phyloP scores from a whole-genome alignment of 2,797 vertebrate genomes.

The Sebastes cheni region DNA sequence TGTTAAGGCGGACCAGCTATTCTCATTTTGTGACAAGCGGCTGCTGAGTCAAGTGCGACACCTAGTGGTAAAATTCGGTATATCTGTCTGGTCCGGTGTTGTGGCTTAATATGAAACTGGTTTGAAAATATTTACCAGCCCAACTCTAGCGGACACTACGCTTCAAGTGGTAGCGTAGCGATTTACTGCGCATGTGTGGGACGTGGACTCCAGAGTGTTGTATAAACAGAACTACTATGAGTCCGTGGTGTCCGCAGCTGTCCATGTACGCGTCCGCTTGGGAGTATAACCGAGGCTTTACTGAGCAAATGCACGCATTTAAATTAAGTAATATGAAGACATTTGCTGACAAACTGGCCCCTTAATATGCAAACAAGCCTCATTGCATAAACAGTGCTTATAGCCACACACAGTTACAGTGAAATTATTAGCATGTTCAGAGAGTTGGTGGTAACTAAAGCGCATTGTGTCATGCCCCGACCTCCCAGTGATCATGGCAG shows the following conservation, averaged over 20 bases:
- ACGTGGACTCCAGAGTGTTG: fast-evolving
- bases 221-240: no score
- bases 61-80: no score
- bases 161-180: no score
- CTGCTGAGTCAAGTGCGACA: no score
- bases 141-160: fast-evolving
- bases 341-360: fast-evolving
- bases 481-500: background rate
- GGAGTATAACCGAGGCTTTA: background rate
- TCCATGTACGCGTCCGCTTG: no score
- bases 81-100: no score
- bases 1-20: no score
- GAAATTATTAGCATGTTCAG: background rate
- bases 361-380: background rate
- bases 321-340: background rate
- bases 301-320: background rate
- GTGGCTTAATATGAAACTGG: no score
- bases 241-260: no score
- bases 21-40: no score
- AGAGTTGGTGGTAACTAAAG: background rate
- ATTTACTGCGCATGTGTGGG: no score
- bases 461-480: background rate
- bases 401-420: background rate
- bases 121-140: no score
- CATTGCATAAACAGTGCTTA: background rate